These are phyloP conservation scores for Dermatemys mawii DNA, from an alignment of 2,113 vertebrate genomes.

Conservation along the genomic window DNA sequence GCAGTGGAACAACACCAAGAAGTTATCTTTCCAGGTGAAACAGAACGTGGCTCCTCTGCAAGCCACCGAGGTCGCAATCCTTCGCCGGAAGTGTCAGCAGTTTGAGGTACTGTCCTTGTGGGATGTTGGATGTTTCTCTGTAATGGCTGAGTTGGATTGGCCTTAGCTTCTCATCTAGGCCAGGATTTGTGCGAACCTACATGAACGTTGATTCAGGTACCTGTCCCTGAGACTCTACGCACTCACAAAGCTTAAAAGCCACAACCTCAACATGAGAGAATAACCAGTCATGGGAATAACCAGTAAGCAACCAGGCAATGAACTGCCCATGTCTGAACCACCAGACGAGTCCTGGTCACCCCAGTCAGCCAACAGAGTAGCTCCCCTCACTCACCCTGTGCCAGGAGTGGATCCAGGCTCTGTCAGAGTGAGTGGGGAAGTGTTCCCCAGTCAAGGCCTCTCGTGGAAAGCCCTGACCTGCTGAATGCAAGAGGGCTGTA, in stretches of 20 bases:
- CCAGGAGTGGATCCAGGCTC: neutral
- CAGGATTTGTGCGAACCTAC: accelerated
- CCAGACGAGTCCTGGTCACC: neutral
- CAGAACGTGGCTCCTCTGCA: conserved; percentile 76
- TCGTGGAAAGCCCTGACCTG: neutral
- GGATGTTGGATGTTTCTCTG: neutral
- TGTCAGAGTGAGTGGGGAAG: neutral
- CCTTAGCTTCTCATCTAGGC: neutral
- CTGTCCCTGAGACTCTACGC: neutral
- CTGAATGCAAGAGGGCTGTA: neutral
- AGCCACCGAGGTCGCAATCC: conserved; percentile 68
- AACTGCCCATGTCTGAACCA: neutral
- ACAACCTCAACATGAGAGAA: neutral
- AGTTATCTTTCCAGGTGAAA: conserved; percentile 72
- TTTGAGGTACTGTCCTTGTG: conserved; percentile 71
- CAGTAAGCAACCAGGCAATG: neutral
- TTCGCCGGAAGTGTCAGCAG: conserved; percentile 76
- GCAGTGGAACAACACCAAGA: conserved; percentile 80
- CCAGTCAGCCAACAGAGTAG: neutral
- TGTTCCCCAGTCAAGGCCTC: neutral
- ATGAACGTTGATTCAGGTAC: neutral
- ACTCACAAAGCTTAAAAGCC: neutral
- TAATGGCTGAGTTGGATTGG: neutral
- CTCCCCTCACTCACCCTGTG: no score
- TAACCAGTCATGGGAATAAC: neutral